Evolutionary conservation across 1,140 invertebrate species (phyloP), one percentile per base, ranked within the genome.

Genomic region (Scaptomyza hsui): DNA sequence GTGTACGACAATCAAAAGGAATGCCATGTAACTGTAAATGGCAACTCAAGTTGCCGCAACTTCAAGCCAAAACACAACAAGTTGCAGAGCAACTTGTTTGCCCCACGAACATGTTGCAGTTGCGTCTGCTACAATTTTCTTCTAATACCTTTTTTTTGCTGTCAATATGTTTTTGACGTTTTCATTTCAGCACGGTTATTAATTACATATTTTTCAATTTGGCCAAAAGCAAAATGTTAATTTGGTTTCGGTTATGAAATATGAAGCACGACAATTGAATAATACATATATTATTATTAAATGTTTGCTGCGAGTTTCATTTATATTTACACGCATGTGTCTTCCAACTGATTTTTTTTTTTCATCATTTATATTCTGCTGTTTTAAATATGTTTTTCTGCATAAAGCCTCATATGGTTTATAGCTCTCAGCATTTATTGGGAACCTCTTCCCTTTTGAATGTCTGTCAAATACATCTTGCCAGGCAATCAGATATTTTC

Each of bases 51-150:
- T 64, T 64, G 32, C 16, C 26, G 39, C n/a, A 52, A 74, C 55
- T 67, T 47, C n/a, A 64, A 18, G 53, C 52, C 77, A 86, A 78
- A 88, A 88, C 77, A 88, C 77, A 86, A 88, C 81, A 88, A 57
- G 81, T 86, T 86, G 69, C 59, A 70, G 18, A 45, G 29, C 64
- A 74, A 49, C 74, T 45, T 48, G 74, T 75, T 59, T 48, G 53
- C 18, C 29, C 44, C 63, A 35, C 78, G 55, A 80, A 85, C 81
- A 53, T 61, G 69, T 77, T 86, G 60, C 62, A 41, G 51, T 42
- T 45, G 18, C 13, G 15, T 37, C n/a, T n/a, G 9, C 42, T 3
- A 15, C 60, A 32, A 29, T 35, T 39, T 29, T 12, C 18, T 18
- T 51, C 16, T 15, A 15, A n/a, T n/a, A n/a, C n/a, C n/a, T n/a